Evolutionary conservation across 2,888 invertebrate species (phyloP).

Genomic region (Timema cristinae): DNA sequence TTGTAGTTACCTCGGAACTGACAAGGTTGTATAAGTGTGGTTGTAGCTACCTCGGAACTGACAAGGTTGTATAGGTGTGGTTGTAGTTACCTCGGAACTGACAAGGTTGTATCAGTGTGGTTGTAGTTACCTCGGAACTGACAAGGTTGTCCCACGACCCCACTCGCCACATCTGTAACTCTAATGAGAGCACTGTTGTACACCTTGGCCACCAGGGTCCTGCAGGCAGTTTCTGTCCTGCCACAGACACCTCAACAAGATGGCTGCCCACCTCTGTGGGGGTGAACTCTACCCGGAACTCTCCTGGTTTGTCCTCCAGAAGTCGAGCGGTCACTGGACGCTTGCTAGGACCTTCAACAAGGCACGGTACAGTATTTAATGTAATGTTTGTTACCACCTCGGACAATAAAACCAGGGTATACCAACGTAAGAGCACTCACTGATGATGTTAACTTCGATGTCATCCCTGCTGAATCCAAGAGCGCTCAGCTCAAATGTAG

Average conservation of each 20-base stretch:
- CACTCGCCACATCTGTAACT: conserved; percentile 91
- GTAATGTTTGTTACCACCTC: background rate
- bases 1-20: too few relatives aligned
- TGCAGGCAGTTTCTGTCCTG: conserved; percentile 83
- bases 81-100: too few relatives aligned
- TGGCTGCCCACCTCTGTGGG: conserved; percentile 94
- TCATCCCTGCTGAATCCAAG: conserved; percentile 54
- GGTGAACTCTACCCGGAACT: conserved; percentile 87
- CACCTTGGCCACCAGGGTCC: conserved; percentile 92
- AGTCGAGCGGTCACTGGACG: conserved; percentile 77
- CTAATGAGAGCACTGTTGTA: conserved; percentile 92
- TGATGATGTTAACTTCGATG: conserved; percentile 53
- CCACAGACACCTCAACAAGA: conserved; percentile 84
- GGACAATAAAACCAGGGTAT: background rate
- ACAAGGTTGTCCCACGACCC: conserved; percentile 91
- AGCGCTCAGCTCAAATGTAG: conserved; percentile 84
- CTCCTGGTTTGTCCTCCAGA: conserved; percentile 71
- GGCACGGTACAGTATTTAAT: conserved; percentile 31
- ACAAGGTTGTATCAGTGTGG: too few relatives aligned
- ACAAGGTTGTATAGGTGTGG: too few relatives aligned
- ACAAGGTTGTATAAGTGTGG: too few relatives aligned
- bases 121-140: too few relatives aligned
- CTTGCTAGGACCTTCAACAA: conserved; percentile 70
- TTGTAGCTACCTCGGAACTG: too few relatives aligned
- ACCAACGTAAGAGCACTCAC: conserved; percentile 43